Evolutionary conservation across 1,140 invertebrate species (phyloP).

Genomic region (Meloidogyne chitwoodi): DNA sequence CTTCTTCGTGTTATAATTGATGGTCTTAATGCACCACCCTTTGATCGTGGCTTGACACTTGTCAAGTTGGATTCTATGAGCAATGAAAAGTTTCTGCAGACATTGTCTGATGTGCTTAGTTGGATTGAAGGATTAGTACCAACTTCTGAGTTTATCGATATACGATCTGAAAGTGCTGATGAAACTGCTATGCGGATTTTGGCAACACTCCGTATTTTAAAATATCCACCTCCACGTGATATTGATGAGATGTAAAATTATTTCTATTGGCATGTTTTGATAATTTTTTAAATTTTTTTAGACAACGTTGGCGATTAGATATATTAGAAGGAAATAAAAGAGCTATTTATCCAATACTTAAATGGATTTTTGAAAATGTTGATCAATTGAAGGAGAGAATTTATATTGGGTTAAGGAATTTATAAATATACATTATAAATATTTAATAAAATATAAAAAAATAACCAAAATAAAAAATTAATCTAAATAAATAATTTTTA

Average conservation of each 20-base stretch:
- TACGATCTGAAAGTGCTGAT: conserved; percentile 45
- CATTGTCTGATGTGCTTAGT: conserved; percentile 37
- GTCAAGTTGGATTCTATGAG: conserved; percentile 42
- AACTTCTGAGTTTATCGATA: conserved; percentile 28
- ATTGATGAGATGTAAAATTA: conserved; percentile 44
- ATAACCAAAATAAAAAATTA: not conserved
- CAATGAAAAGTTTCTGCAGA: conserved; percentile 33
- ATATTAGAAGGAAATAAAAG: conserved; percentile 47
- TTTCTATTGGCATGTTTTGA: not conserved
- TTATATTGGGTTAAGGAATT: conserved; percentile 24
- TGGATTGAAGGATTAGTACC: conserved; percentile 37
- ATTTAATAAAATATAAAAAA: too few species aligned
- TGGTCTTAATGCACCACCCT: conserved; percentile 39
- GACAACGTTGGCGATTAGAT: conserved; percentile 46
- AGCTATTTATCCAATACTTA: conserved; percentile 41
- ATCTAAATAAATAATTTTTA: conserved; percentile 28
- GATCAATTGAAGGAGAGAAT: conserved; percentile 46
- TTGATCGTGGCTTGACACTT: conserved; percentile 33
- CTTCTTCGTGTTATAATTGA: conserved; percentile 37
- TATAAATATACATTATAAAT: not conserved
- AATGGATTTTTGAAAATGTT: conserved; percentile 52
- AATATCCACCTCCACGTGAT: conserved; percentile 46
- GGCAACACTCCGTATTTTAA: conserved; percentile 41
- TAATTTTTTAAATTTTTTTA: conserved; percentile 18
- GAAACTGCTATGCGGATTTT: conserved; percentile 44